These are phyloP conservation scores for Drosophila kanekoi DNA, from an alignment of 2,888 invertebrate species.

Conservation along the genomic window DNA sequence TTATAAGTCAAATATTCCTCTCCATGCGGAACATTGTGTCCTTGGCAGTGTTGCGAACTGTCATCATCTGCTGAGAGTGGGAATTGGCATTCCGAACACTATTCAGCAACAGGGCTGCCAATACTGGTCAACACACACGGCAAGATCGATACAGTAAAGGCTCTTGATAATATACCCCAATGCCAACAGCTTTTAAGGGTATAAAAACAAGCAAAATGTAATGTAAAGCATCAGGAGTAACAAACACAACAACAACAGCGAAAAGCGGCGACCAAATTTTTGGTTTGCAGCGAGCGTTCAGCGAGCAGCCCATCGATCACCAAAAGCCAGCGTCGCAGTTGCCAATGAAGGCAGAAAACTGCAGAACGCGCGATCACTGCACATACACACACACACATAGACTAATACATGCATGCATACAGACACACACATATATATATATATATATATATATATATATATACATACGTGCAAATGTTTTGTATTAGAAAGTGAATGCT, in stretches of 20 bases:
- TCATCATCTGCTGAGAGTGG: too few species aligned
- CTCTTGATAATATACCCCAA: too few species aligned
- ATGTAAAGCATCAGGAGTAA: constrained; percentile 39
- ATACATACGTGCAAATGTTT: not conserved
- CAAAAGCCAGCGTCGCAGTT: constrained; percentile 16
- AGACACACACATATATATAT: not conserved
- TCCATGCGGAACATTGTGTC: too few species aligned
- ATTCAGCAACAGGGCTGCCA: too few species aligned
- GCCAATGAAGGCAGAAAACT: constrained; percentile 43
- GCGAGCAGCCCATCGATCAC: constrained; percentile 39
- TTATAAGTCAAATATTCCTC: too few species aligned
- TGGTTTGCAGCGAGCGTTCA: constrained; percentile 33
- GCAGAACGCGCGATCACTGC: constrained; percentile 26
- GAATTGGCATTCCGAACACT: too few species aligned
- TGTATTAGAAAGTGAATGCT: constrained; percentile 53
- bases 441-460: not conserved
- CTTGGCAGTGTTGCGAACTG: too few species aligned
- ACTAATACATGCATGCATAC: not conserved
- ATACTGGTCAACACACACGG: too few species aligned
- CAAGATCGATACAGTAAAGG: too few species aligned
- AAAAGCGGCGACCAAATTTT: constrained; percentile 27
- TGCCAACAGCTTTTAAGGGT: not conserved
- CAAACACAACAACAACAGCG: not conserved
- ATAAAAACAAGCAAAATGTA: constrained; percentile 44
- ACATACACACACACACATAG: constrained; percentile 1